Evolutionary conservation across 2,888 invertebrate genomes (phyloP).

Genomic region (Sicus ferrugineus): DNA sequence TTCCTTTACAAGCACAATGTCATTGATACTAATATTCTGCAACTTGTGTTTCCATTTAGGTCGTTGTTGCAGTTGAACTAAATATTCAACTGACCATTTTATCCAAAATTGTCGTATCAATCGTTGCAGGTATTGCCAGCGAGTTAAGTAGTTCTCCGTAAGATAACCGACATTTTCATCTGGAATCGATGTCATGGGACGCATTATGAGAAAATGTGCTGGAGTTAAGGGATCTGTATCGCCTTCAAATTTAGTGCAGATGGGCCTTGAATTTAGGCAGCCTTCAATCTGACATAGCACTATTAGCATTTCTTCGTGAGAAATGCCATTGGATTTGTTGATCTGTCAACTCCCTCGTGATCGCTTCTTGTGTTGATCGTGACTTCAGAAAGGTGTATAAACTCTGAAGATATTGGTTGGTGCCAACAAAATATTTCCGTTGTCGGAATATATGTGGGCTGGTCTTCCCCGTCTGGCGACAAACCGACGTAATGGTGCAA

Average conservation of each 20-base stretch:
- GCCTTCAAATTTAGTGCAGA: constrained; percentile 9
- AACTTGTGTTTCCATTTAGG: too few relatives aligned
- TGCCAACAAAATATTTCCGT: constrained; percentile 18
- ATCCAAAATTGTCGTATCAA: too few relatives aligned
- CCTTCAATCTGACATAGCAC: constrained; percentile 34
- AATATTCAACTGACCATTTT: too few relatives aligned
- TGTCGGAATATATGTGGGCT: constrained; percentile 24
- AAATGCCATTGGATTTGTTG: constrained; percentile 25
- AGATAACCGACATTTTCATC: neutral
- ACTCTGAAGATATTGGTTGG: neutral
- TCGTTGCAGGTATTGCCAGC: constrained; percentile 30
- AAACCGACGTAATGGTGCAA: too few relatives aligned
- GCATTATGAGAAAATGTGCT: constrained; percentile 35
- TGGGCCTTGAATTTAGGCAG: constrained; percentile 24
- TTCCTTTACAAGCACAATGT: too few relatives aligned
- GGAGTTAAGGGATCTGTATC: constrained; percentile 43
- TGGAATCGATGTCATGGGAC: neutral
- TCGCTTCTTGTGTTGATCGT: neutral
- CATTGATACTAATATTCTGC: too few relatives aligned
- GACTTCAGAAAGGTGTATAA: constrained; percentile 6
- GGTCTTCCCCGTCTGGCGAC: constrained; percentile 40
- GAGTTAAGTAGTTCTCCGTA: constrained; percentile 4
- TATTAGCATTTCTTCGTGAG: constrained; percentile 33
- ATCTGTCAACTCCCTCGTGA: neutral
- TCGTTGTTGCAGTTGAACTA: too few relatives aligned